Evolutionary conservation across 1,140 invertebrate genomes (phyloP), one percentile per base, ranked within the genome.

Genomic region (Ceratosolen solmsi): DNA sequence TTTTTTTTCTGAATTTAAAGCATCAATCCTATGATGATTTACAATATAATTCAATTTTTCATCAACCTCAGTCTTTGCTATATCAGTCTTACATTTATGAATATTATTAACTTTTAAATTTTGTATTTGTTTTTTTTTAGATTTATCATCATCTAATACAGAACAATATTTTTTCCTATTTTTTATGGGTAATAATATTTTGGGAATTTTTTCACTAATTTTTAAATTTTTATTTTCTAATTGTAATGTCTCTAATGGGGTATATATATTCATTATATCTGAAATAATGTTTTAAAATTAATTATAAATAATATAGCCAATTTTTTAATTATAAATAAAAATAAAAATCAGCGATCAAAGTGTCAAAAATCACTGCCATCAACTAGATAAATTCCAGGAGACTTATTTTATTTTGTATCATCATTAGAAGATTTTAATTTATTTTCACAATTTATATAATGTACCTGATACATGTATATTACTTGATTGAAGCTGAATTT

Each of bases 341-440:
- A 72, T n/a, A 82, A 80, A 38, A 51, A 86, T 92, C 90, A 92
- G 90, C 60, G 90, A 91, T 91, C 90, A 91, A 91, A 91, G 90
- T 91, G 89, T 86, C 38, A 86, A 87, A 84, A 82, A 84, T 91
- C 90, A 91, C 87, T 85, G 90, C 90, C 90, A 85, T 91, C 90
- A 46, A 91, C 88, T 86, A 85, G 86, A 87, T 70, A 36, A 51
- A 82, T 77, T 82, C 84, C 79, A 84, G 89, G 90, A 91, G 90
- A 90, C 90, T n/a, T 91, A 86, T 77, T 71, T 60, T 27, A 56
- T 38, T 60, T 58, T 75, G 80, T 87, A 72, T 86, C 87, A 87
- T 90, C 87, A 89, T 86, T 33, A 71, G 25, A 41, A 72, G 5
- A 72, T 54, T 38, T 49, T 9, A n/a, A 70, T 54, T n/a, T 46